Conservation (phyloP, 2,888 invertebrate species). For the Kryphioiulus occultus region DNA sequence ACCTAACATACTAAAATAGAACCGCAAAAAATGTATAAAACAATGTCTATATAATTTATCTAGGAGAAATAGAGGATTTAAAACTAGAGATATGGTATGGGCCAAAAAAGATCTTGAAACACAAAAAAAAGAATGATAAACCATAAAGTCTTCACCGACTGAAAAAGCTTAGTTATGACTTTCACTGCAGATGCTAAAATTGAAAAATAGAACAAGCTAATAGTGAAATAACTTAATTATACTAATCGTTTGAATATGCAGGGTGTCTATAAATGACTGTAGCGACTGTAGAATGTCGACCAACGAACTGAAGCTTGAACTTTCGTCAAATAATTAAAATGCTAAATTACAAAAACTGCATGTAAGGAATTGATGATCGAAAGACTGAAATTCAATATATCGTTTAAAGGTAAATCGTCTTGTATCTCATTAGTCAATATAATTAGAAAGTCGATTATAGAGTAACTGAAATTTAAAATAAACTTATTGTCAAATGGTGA, state of each 20-base stretch:
- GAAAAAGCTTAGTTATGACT: not conserved
- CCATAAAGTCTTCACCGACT: not conserved
- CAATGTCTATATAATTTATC: conserved; percentile 48
- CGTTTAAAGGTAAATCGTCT: no score
- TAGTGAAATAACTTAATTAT: no score
- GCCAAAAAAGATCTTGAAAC: not conserved
- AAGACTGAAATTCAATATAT: no score
- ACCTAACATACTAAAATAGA: conserved; percentile 53
- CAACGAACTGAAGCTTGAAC: not conserved
- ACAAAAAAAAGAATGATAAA: not conserved
- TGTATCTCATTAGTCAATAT: no score
- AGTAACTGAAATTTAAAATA: no score
- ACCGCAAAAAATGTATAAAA: conserved; percentile 54
- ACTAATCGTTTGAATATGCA: not conserved
- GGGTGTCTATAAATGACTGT: no score
- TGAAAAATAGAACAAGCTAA: not conserved
- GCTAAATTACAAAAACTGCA: no score
- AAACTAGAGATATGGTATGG: not conserved
- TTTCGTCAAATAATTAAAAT: not conserved
- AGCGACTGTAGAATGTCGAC: no score
- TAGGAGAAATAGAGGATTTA: conserved; percentile 31
- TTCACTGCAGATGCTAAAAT: not conserved
- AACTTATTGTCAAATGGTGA: no score
- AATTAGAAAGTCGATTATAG: no score
- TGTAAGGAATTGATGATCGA: no score